Conservation (phyloP, 2,113 vertebrate genomes). For the Puntigrus tetrazona region DNA sequence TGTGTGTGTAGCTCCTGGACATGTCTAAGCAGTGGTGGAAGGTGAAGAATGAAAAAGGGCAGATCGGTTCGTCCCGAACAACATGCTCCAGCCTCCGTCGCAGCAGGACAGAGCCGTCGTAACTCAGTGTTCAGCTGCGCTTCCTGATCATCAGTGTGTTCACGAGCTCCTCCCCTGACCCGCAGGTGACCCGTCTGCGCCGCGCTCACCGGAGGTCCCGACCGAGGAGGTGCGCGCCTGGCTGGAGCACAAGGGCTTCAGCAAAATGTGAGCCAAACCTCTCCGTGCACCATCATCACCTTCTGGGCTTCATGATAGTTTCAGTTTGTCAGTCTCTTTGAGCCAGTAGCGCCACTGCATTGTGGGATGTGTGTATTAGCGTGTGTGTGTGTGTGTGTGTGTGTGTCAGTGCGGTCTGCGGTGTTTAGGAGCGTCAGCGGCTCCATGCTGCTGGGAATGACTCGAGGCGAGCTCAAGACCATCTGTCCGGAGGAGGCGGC, state of each 20-base stretch:
- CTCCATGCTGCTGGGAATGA: constrained; percentile 79
- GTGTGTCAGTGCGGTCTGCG: constrained; percentile 80
- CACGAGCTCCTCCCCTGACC: neutral
- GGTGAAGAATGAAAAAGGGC: constrained; percentile 76
- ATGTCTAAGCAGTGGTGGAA: constrained; percentile 88
- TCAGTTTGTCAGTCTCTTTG: too few species aligned
- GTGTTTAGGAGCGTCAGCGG: constrained; percentile 80
- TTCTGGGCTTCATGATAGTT: too few species aligned
- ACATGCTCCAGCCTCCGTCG: constrained; percentile 75
- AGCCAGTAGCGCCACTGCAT: neutral
- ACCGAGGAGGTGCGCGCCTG: constrained; percentile 83
- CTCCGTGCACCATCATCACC: too few species aligned
- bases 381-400: too few species aligned
- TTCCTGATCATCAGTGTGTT: neutral
- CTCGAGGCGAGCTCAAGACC: constrained; percentile 76
- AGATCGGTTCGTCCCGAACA: constrained; percentile 84
- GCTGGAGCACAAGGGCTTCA: constrained; percentile 85
- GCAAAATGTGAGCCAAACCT: constrained; percentile 74
- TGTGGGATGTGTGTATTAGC: neutral
- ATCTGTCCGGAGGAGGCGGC: constrained; percentile 86
- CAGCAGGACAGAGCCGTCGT: neutral
- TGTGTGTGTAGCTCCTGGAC: constrained; percentile 82
- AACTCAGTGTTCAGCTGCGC: neutral
- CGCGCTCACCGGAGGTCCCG: constrained; percentile 74
- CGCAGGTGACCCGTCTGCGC: constrained; percentile 20